Evolutionary conservation across 2,113 vertebrate genomes (phyloP), one percentile per base, ranked within the genome.

Genomic region (Ardeotis arabs): DNA sequence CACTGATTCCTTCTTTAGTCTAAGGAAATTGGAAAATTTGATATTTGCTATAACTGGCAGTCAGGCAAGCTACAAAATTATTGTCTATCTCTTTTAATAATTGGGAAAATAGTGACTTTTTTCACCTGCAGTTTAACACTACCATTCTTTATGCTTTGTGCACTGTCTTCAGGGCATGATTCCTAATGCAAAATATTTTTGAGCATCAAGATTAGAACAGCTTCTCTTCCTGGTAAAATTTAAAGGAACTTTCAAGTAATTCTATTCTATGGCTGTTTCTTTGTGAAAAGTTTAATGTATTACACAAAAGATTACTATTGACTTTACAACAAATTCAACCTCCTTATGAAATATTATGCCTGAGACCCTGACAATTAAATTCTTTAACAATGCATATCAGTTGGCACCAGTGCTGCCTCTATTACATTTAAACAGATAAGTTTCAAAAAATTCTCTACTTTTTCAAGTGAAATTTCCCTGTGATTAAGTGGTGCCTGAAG

Each of bases 361-460:
- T 94, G 45, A 91, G 66, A 91, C 62, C 33, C 63, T 82, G 49
- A 79, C 68, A 79, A 94, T 87, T 80, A 93, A 84, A 79, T 59
- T 59, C 67, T 88, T 77, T 93, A 88, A 91, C 75, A 91, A 83
- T 55, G 37, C 19, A 27, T 69, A 80, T 90, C 84, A 85, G 33
- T 85, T 0, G 3, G 50, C 49, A 91, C 41, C 55, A 85, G 50
- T 74, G 25, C 44, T 90, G 67, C 63, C 33, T 74, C 55, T 85
- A 13, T 91, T 93, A 67, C 45, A 29, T 74, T 91, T 74, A 82
- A 68, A 91, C 6, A 55, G 64, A 55, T 73, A 75, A 22, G 10
- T 93, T 96, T 76, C 29, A 84, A 85, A 76, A 91, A 73, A 76
- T 64, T 60, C 29, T 44, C 28, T 87, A 17, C 62, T 74, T 60